Percentiles rank a stretch among this genome's conserved stretches.
These are phyloP conservation scores for Polymixis flavicincta DNA, from an alignment of 2,888 invertebrate genomes.

Conservation along the genomic window DNA sequence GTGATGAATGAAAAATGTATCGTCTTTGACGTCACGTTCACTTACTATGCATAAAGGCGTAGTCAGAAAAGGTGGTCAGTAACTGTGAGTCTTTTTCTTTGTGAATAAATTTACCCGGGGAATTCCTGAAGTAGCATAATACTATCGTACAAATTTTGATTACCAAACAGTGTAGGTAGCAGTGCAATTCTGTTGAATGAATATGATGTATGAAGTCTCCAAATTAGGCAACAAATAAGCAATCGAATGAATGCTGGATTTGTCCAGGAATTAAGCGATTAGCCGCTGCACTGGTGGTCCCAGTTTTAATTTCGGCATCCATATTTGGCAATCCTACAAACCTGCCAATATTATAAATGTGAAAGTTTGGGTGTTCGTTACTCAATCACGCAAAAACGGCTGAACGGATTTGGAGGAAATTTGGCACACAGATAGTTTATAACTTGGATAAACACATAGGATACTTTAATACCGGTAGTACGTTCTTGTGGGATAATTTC, in stretches of 20 bases:
- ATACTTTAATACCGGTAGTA: no score
- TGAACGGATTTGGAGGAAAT: no score
- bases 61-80: constrained; percentile 4
- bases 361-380: no score
- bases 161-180: no score
- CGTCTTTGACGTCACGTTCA: constrained; percentile 17
- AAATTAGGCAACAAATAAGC: background rate
- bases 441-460: no score
- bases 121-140: background rate
- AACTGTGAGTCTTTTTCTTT: background rate
- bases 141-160: background rate
- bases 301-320: background rate
- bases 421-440: no score
- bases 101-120: constrained; percentile 10
- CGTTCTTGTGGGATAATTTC: no score
- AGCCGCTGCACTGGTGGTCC: background rate
- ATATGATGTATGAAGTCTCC: no score
- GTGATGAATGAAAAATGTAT: constrained; percentile 39
- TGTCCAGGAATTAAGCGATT: no score
- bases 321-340: background rate
- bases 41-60: constrained; percentile 18
- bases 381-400: no score
- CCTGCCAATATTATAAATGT: no score
- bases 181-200: background rate
- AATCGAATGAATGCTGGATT: background rate